Evolutionary conservation across 2,113 vertebrate genomes (phyloP), one percentile per base, ranked within the genome.

Genomic region (Paralichthys olivaceus): DNA sequence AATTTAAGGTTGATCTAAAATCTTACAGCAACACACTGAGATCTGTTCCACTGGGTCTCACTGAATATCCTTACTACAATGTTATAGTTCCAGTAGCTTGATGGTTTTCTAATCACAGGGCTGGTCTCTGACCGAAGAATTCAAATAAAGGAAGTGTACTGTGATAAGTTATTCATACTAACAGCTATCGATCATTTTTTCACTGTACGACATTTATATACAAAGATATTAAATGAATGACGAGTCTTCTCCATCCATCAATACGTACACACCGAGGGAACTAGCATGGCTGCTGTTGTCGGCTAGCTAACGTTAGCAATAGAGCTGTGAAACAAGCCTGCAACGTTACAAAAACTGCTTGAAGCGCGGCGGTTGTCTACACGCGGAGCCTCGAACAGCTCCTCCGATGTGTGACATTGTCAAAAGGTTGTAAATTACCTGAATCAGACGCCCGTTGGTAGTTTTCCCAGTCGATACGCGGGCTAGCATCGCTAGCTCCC

Each of bases 401-500:
- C 51, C 23, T 53, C 8, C 12, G 53, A 40, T 15, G 0, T 3
- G 32, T 5, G 73, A 17, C 7, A 4, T 0, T 26, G 5, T 25
- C 1, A 55, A 51, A 26, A 2, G 19, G 54, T 32, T 13, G 3
- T 7, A 4, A 25, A 15, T 81, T 91, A 93, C 91, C 91, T 93
- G 56, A 62, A 75, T 29, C 49, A 26, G 69, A 85, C 63, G 74
- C 40, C 70, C 69, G 29, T 19, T 28, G 65, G 51, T 59, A 23
- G n/a, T 80, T 37, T 84, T 83, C 49, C 66, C 76, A 81, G 8
- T 47, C 45, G 62, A 80, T n/a, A 75, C n/a, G 59, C 40, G 55
- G 34, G 49, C 25, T 90, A 87, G 72, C 90, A 92, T 87, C 5
- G 72, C 84, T 81, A 75, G 79, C 76, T 66, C 34, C 62, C 79